Evolutionary conservation across 2,888 invertebrate species (phyloP), one percentile per base, ranked within the genome.

Genomic region (Ormyrus rosae): DNA sequence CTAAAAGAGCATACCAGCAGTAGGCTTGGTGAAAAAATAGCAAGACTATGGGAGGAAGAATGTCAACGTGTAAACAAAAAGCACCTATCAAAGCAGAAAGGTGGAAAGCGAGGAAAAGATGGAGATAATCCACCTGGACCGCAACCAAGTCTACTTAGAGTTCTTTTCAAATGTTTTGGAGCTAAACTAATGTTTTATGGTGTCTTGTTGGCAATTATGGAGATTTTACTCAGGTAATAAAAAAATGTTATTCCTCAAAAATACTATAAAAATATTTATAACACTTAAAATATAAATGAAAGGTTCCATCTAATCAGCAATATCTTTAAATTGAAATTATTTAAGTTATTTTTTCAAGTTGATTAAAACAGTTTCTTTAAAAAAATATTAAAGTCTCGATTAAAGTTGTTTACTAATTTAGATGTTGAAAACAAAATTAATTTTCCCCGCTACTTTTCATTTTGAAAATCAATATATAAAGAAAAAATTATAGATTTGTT

Each of bases 1-100:
- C 89, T 95, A 34, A 92, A 93, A 34, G 94, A 95, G 85, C 96
- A 96, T 89, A 93, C 93, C 80, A 95, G 95, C 3, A 92, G 93
- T 88, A 81, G 91, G 65, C 89, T 95, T 87, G 95, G 95, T 45
- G 93, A 94, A 86, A 92, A 92, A 81, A 90, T 95, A 83, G 93
- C 93, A 86, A 91, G 90, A 82, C 92, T 92, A 75, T 95, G 95
- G 95, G 92, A 93, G 19, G 87, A 89, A 55, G 95, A 95, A 72
- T 85, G 86, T 6, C 74, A 85, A 51, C 86, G 86, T 0, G 83
- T 87, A 5, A 84, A 85, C 10, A 85, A 84, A 63, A 81, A 80
- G 9, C 74, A 84, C 8, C 67, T 67, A 19, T 51, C 76, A 1
- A 81, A 74, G 8, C 64, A 83, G 34, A 80, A 82, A 51, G 56